These are phyloP conservation scores for Drosophila limbata DNA, from an alignment of 2,888 invertebrate genomes.

Conservation along the genomic window DNA sequence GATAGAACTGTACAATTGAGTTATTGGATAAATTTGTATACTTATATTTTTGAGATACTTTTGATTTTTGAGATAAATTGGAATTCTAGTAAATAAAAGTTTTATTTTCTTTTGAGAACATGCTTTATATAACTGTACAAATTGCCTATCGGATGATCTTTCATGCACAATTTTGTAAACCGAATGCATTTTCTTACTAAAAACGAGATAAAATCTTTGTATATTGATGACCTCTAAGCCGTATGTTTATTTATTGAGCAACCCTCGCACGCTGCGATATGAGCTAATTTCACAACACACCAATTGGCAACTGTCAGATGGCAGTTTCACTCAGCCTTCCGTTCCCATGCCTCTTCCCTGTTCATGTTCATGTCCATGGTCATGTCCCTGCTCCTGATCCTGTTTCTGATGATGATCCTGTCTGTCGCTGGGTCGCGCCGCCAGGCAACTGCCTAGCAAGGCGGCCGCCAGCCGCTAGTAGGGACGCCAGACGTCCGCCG, in stretches of 20 bases:
- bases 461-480: constrained; percentile 87
- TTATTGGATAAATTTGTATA: too few relatives aligned
- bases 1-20: too few relatives aligned
- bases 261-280: constrained; percentile 58
- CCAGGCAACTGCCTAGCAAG: constrained; percentile 74
- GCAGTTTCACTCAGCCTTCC: constrained; percentile 6
- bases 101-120: background rate
- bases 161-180: too few relatives aligned
- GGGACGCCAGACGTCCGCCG: constrained; percentile 92
- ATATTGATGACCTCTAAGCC: background rate
- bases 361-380: background rate
- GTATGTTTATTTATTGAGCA: constrained; percentile 15
- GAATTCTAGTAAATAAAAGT: background rate
- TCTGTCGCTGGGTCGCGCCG: constrained; percentile 36
- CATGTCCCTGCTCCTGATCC: background rate
- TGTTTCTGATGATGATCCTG: background rate
- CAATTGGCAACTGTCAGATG: constrained; percentile 3
- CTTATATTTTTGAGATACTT: background rate
- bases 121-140: constrained; percentile 4
- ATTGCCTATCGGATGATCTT: background rate
- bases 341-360: background rate
- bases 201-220: background rate
- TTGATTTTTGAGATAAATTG: background rate
- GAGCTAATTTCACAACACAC: constrained; percentile 49
- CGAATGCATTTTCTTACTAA: too few relatives aligned